Evolutionary conservation across 2,797 vertebrate genomes (phyloP).

Genomic region (Rhinogobio ventralis): DNA sequence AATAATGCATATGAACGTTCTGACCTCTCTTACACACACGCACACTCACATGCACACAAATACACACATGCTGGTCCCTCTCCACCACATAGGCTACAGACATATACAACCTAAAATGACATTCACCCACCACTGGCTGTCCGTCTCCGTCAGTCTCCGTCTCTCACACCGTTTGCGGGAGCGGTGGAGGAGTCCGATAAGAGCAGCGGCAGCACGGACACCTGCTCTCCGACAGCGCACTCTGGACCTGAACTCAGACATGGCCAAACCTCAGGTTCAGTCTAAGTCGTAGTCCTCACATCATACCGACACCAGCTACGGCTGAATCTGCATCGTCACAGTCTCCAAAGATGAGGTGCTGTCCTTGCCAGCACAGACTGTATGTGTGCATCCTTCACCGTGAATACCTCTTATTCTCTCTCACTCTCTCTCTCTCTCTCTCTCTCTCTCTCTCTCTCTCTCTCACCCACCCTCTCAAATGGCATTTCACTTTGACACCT

Average conservation of each 20-base stretch:
- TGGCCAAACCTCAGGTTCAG: slow-evolving; percentile 53
- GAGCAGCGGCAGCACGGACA: slow-evolving; percentile 63
- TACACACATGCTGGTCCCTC: not conserved
- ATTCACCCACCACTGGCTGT: slow-evolving; percentile 59
- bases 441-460: slow-evolving; percentile 35
- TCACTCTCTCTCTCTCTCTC: slow-evolving; percentile 39
- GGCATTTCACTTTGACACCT: slow-evolving; percentile 55
- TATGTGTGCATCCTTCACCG: slow-evolving; percentile 58
- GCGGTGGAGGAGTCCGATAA: slow-evolving; percentile 68
- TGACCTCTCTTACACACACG: slow-evolving; percentile 2
- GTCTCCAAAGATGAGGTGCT: slow-evolving; percentile 47
- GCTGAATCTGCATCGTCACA: slow-evolving; percentile 51
- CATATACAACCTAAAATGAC: not conserved
- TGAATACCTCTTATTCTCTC: slow-evolving; percentile 43
- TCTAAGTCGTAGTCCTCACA: slow-evolving; percentile 35
- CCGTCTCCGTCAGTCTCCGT: slow-evolving; percentile 48
- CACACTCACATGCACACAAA: not conserved
- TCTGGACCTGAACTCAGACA: slow-evolving; percentile 65
- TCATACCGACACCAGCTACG: slow-evolving; percentile 39
- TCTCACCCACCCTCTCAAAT: slow-evolving; percentile 49
- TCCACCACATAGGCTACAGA: not conserved
- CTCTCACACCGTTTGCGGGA: slow-evolving; percentile 63
- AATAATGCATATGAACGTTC: slow-evolving; percentile 7
- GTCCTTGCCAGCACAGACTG: slow-evolving; percentile 46
- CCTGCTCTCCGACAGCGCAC: slow-evolving; percentile 65